phyloP scores from a whole-genome alignment of 2,888 invertebrate species.

The Acleris laterana region DNA sequence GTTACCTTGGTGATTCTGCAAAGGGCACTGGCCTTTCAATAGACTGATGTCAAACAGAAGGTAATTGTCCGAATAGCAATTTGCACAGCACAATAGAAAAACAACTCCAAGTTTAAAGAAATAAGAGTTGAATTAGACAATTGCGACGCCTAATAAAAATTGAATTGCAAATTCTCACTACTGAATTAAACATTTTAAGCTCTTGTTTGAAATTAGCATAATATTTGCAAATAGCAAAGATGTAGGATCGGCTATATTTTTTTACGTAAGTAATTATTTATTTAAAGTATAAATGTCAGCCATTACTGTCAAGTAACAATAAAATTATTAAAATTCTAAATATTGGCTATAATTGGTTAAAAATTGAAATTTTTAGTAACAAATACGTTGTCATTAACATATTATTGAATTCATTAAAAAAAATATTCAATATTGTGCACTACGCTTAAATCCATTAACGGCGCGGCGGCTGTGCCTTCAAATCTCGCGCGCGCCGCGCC shows the following conservation, averaged over 20 bases:
- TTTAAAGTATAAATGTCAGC: no score
- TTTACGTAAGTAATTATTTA: no score
- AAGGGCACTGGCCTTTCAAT: conserved; percentile 14
- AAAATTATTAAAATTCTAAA: no score
- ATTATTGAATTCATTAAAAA: no score
- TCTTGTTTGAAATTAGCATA: conserved; percentile 26
- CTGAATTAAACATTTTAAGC: conserved; percentile 35
- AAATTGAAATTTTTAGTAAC: no score
- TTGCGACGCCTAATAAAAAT: conserved; percentile 13
- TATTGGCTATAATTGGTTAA: no score
- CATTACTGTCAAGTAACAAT: no score
- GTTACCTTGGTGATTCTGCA: not conserved
- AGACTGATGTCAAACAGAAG: conserved; percentile 14
- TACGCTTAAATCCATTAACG: no score
- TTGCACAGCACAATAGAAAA: not conserved
- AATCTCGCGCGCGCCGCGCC: no score
- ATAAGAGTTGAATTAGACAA: conserved; percentile 10
- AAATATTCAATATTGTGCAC: no score
- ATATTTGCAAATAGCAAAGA: conserved; percentile 12
- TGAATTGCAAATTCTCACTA: conserved; percentile 28
- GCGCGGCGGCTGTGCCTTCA: no score
- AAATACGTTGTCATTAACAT: no score
- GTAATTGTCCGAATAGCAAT: conserved; percentile 10
- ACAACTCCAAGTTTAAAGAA: not conserved
- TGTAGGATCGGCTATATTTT: conserved; percentile 1